Conservation (phyloP, 2,888 invertebrate species). For the Eilema caniola region DNA sequence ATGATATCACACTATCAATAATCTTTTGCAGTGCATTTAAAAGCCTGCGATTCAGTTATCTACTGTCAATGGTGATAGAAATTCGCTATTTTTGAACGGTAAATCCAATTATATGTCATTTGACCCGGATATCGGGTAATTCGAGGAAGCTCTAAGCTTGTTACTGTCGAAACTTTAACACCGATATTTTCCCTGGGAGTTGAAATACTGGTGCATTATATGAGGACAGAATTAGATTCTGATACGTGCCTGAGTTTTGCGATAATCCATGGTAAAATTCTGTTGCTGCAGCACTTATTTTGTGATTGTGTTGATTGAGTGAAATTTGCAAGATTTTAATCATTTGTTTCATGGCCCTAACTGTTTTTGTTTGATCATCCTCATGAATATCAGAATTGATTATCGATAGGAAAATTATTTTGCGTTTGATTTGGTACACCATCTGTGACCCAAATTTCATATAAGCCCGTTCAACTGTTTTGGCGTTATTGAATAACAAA, state of each 20-base stretch:
- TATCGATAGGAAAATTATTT: background rate
- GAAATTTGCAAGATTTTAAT: background rate
- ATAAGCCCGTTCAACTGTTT: background rate
- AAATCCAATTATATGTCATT: conserved; percentile 11
- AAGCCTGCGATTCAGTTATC: background rate
- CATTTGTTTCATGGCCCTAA: background rate
- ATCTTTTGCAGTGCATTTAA: background rate
- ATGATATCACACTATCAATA: background rate
- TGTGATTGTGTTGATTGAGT: too few species aligned
- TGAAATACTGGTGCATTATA: conserved; percentile 5
- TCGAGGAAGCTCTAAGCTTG: conserved; percentile 1
- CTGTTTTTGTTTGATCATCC: too few species aligned
- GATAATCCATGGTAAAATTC: background rate
- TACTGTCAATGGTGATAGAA: background rate
- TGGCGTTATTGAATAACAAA: background rate
- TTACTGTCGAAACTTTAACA: background rate
- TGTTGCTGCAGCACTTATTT: background rate
- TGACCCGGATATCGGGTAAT: conserved; percentile 6
- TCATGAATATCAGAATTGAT: background rate
- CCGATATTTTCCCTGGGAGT: background rate
- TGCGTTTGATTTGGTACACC: too few species aligned
- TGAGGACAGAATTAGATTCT: background rate
- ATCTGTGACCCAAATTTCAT: background rate
- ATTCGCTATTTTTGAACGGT: background rate
- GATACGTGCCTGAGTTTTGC: background rate